Base-by-base conservation (phyloP, 2,113 vertebrate genomes). In the Cnemophilus loriae region DNA sequence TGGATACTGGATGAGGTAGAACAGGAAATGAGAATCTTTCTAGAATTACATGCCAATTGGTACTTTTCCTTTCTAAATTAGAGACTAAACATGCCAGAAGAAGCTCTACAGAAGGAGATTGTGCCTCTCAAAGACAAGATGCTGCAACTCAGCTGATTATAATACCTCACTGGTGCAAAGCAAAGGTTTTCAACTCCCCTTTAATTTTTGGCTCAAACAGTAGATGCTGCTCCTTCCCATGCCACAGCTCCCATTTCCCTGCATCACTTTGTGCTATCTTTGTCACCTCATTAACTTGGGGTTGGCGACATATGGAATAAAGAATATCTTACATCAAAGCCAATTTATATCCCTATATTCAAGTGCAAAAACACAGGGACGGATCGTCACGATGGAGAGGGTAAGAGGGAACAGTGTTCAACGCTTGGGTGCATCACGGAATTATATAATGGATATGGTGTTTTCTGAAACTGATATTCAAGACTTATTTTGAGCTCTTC, bases 1-100 rank as follows among this genome's bases (percentile, higher is more conserved):
- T 79, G 60, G 68, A 67, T 64, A 83, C 17, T 81, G n/a, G 44
- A 85, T 20, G 44, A 81, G 33, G 75, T 33, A 81, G 47, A 91
- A 81, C 13, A 92, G 46, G 88, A 90, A 95, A 84, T 1, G 1
- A 57, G 61, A 95, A 53, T 91, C 91, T 35, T 94, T 46, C 84
- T 79, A 91, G 81, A 92, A 89, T 84, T 92, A 87, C 44, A 46
- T 1, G 20, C 50, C 60, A 95, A 75, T 56, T 92, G 64, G 60
- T 91, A 75, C 56, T 92, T 93, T 91, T 95, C 69, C 80, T 92
- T 89, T 67, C 91, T 87, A 93, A 95, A 93, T 93, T 89, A 95
- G 47, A 84, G 71, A 74, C 68, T 78, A 86, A 93, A 49, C 47
- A 64, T n/a, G 86, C 60, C 86, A 90, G 68, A 96, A 95, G 56